Evolutionary conservation across 2,113 vertebrate genomes (phyloP), one percentile per base, ranked within the genome.

Genomic region (Ramphastos sulfuratus): DNA sequence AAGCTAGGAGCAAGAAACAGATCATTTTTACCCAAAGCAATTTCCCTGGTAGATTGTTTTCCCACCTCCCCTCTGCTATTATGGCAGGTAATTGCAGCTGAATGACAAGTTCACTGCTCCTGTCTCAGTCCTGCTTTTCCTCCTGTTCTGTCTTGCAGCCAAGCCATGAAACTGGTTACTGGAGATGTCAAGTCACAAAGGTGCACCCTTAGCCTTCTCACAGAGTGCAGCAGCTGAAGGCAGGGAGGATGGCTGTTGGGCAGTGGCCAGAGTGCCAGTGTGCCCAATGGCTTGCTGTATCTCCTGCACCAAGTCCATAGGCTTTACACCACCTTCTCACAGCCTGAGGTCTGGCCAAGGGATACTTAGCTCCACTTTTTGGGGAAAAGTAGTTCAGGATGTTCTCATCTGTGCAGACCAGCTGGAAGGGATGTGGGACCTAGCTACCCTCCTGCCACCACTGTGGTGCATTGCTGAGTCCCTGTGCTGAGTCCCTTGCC

Each of bases 1-100:
- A 77, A 82, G 31, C 5, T 31, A 73, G 24, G 44, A 87, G 42
- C 79, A 67, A 67, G 72, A 85, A 95, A 91, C 27, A 42, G 74
- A 92, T 95, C 27, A 48, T 96, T 89, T 94, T 71, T 87, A 96
- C 78, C 60, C 91, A 87, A 92, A 93, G 82, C 82, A 96, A 87
- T 96, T 96, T 96, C 81, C 81, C 84, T n/a, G 44, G 83, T 77
- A 95, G 82, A 85, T 93, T 15, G 7, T 94, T 95, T 92, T 92
- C 89, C 92, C 56, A 81, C 82, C 89, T 95, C 65, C 89, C 72
- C 69, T 80, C 75, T 0, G 7, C 87, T 87, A 91, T 92, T 95
- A 96, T 4, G 3, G 52, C 82, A 82, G 83, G 87, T 91, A 96
- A 93, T 85, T 85, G 91, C 4, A 0, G 37, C 65, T 94, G 84